phyloP scores from a whole-genome alignment of 2,888 invertebrate genomes.

The Zelleria hepariella region DNA sequence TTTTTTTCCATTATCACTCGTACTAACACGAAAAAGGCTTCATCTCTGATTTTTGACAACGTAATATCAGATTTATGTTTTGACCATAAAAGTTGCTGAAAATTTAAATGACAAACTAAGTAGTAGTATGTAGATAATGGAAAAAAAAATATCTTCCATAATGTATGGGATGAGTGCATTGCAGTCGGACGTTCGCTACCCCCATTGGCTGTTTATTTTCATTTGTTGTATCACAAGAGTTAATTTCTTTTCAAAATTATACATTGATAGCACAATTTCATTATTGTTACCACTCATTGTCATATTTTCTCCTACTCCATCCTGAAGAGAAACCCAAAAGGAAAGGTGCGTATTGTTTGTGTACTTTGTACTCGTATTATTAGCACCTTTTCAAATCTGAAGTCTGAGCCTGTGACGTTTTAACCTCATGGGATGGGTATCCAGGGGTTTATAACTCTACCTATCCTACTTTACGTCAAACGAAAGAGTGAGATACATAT shows the following conservation, averaged over 20 bases:
- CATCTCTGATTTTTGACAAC: no score
- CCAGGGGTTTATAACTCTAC: not conserved
- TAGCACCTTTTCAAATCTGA: not conserved
- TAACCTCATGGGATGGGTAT: not conserved
- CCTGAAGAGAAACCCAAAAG: conserved; percentile 37
- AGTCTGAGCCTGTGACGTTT: no score
- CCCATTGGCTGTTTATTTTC: conserved; percentile 32
- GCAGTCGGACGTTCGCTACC: conserved; percentile 30
- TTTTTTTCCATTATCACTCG: no score
- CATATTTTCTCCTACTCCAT: conserved; percentile 39
- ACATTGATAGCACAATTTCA: conserved; percentile 52
- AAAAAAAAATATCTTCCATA: conserved; percentile 28
- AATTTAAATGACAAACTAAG: not conserved
- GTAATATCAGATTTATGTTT: no score
- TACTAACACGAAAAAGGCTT: no score
- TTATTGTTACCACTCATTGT: conserved; percentile 32
- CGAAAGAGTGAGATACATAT: no score
- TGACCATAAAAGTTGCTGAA: no score
- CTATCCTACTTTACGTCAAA: no score
- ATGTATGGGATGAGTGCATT: conserved; percentile 20
- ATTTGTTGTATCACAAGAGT: conserved; percentile 23
- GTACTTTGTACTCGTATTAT: no score
- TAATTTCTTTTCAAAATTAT: conserved; percentile 12
- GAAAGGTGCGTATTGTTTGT: conserved; percentile 37
- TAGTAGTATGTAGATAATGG: not conserved